Conservation (phyloP, 2,797 vertebrate species). For the Moxostoma hubbsi region DNA sequence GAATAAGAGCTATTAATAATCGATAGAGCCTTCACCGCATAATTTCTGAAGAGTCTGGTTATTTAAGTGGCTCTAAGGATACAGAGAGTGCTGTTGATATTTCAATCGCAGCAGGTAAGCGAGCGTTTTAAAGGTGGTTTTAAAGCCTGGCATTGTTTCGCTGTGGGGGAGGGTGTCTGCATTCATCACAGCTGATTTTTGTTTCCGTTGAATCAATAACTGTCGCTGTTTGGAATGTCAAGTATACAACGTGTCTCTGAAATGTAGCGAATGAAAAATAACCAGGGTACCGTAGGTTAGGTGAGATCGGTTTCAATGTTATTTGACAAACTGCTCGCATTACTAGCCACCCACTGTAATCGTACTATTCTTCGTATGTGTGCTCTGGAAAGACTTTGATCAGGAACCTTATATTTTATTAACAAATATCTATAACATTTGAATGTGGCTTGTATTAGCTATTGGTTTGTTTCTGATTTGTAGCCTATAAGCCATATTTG, state of each 20-base stretch:
- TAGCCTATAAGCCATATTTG: neutral
- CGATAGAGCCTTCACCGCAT: constrained; percentile 5
- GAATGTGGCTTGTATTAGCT: neutral
- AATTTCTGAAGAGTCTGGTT: constrained; percentile 45
- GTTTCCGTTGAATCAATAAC: neutral
- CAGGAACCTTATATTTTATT: neutral
- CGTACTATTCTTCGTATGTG: neutral
- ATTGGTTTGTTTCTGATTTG: neutral
- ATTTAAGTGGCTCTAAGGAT: constrained; percentile 48
- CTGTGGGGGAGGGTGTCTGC: constrained; percentile 74
- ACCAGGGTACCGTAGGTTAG: constrained; percentile 4
- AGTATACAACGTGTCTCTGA: neutral
- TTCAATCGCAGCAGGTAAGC: constrained; percentile 74
- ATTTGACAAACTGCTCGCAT: constrained; percentile 22
- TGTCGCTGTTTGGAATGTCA: neutral
- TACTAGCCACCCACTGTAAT: neutral
- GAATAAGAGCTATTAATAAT: constrained; percentile 40
- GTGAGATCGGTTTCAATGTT: constrained; percentile 43
- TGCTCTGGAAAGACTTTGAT: neutral
- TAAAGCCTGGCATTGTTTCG: constrained; percentile 77
- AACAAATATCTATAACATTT: neutral
- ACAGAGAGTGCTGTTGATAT: constrained; percentile 42
- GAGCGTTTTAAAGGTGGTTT: constrained; percentile 45
- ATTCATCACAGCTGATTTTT: constrained; percentile 44
- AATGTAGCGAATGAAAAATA: constrained; percentile 6